phyloP scores from a whole-genome alignment of 2,888 invertebrate genomes.

The Phyllotreta striolata region DNA sequence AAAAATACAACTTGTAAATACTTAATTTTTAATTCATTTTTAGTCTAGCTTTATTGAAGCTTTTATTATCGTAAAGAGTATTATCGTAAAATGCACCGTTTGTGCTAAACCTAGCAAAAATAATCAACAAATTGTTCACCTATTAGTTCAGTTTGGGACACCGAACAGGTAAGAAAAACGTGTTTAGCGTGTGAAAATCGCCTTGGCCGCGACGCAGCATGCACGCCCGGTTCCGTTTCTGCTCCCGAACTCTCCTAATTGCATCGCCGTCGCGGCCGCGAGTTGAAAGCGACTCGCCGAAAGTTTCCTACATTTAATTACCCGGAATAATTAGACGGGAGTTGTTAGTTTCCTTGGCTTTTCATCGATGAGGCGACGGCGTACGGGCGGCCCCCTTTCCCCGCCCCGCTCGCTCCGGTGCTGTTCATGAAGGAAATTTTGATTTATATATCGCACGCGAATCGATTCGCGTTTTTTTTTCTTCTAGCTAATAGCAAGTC shows the following conservation, averaged over 20 bases:
- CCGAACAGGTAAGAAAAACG: no score
- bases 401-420: not conserved
- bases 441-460: conserved; percentile 11
- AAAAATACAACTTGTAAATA: no score
- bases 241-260: conserved; percentile 63
- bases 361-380: conserved; percentile 8
- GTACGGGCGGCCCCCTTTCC: conserved; percentile 1
- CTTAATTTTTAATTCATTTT: no score
- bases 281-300: conserved; percentile 59
- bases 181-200: no score
- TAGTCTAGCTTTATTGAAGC: no score
- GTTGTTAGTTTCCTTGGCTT: conserved; percentile 54
- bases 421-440: conserved; percentile 22
- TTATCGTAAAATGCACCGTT: no score
- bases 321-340: conserved; percentile 68
- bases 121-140: no score
- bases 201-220: conserved; percentile 49
- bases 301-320: conserved; percentile 67
- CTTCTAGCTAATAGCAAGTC: no score
- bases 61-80: no score
- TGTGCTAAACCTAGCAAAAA: no score
- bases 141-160: no score
- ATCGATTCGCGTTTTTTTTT: no score
- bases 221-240: conserved; percentile 54
- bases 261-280: conserved; percentile 50